These are phyloP conservation scores for Microcebus murinus DNA, from an alignment of 2,113 vertebrate species.

Conservation along the genomic window DNA sequence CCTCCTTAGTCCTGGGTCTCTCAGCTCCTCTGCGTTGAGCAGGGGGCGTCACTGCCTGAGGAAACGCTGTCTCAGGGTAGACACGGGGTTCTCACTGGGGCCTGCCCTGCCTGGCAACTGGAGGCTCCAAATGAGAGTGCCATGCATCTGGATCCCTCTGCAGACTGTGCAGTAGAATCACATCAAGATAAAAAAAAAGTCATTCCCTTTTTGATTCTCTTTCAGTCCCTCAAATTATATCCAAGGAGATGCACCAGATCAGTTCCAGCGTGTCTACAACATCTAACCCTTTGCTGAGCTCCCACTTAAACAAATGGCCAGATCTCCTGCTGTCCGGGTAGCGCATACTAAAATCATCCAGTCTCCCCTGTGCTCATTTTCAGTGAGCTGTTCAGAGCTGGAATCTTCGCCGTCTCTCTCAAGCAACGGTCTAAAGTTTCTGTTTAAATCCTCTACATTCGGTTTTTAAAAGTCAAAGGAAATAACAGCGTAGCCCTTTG, in stretches of 20 bases:
- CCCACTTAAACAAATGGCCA: background rate
- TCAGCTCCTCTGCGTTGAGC: background rate
- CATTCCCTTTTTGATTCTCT: background rate
- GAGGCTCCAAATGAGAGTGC: background rate
- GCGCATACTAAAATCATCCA: accelerated
- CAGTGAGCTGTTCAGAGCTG: background rate
- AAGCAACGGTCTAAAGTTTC: background rate
- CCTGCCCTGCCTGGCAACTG: background rate
- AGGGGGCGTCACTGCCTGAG: background rate
- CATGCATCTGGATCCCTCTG: background rate
- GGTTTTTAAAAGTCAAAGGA: background rate
- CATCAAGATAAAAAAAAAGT: background rate
- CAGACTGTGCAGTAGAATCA: background rate
- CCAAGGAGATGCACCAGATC: background rate
- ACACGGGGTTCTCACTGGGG: accelerated
- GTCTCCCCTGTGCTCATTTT: background rate
- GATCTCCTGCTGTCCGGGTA: no score
- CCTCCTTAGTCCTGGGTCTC: background rate
- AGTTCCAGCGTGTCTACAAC: background rate
- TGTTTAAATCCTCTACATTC: background rate
- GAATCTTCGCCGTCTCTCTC: background rate
- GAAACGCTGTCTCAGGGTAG: background rate
- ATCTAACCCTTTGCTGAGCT: background rate
- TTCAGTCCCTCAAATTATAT: background rate
- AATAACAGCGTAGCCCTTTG: background rate